Base-by-base conservation (phyloP, 2,888 invertebrate species). In the Odontomyia ornata region DNA sequence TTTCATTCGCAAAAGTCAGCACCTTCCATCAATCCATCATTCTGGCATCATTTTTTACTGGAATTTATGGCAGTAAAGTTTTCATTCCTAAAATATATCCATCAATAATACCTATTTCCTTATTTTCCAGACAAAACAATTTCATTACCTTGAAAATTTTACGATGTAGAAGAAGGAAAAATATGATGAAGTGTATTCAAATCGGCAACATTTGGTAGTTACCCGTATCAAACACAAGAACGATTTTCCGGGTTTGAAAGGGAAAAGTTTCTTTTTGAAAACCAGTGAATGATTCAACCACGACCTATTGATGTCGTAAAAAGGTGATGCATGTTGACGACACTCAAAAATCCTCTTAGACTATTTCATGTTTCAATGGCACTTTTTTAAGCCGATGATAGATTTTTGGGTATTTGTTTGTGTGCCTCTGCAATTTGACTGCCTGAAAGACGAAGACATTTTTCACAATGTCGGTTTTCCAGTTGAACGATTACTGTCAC, bases 401-500 rank as follows among this genome's bases (percentile, higher is more conserved):
- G 52, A 52, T 52, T 52, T 15, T 15, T 18, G 52, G 15, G 15
- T n/a, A 52, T 52, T n/a, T 52, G 52, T 15, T 52, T 13, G 52
- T 52, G 18, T 18, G 43, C 36, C 36, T 36, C 36, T 3, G 3
- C 9, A 9, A 9, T 36, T 36, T 9, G 43, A 4, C 13, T 18
- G 13, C 52, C 52, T 52, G 52, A 52, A 18, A 52, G 36, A 52
- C 52, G 52, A 15, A 18, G 52, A 64, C 27, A 25, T 64, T 64
- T 64, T 64, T 30, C n/a, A 11, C 23, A 11, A 25, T 28, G 52
- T 52, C 52, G 28, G 21, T 64, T 64, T 64, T 64, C 64, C 25
- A 64, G 64, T 25, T 28, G 28, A 64, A 64, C 64, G 64, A 28
- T 7, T 64, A 64, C 27, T 13, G 64, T 30, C 28, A 30, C 27